phyloP scores from a whole-genome alignment of 2,888 invertebrate genomes.

The Caenorhabditis sp. region DNA sequence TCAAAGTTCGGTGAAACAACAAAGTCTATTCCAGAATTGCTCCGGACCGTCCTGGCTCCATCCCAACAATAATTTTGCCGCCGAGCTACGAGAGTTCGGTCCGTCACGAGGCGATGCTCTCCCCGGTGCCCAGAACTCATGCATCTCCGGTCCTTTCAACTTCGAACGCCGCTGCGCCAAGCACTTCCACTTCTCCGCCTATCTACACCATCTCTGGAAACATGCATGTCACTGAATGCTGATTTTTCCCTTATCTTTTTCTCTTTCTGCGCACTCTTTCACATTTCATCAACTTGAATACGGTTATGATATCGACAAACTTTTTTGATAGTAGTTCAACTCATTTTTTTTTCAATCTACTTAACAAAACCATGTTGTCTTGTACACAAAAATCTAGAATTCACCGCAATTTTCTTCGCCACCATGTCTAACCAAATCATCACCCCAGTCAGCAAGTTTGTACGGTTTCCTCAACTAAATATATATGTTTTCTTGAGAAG shows the following conservation, averaged over 20 bases:
- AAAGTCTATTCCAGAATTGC: slow-evolving; percentile 60
- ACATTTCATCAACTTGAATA: slow-evolving; percentile 35
- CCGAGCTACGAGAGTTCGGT: slow-evolving; percentile 65
- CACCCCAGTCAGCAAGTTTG: slow-evolving; percentile 36
- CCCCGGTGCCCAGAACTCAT: slow-evolving; percentile 20
- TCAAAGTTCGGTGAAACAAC: too few species aligned
- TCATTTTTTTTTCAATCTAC: not conserved
- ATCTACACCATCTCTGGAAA: slow-evolving; percentile 54
- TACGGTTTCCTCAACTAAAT: slow-evolving; percentile 35
- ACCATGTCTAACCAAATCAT: slow-evolving; percentile 19
- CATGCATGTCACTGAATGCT: slow-evolving; percentile 50
- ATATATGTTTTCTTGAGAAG: not conserved
- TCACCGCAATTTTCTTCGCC: slow-evolving; percentile 5
- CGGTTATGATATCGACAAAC: slow-evolving; percentile 15
- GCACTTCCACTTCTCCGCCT: slow-evolving; percentile 54
- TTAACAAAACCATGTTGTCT: not conserved
- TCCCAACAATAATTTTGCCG: slow-evolving; percentile 59
- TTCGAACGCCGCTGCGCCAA: slow-evolving; percentile 39
- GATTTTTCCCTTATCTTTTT: not conserved
- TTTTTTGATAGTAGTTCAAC: not conserved
- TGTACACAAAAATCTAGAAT: slow-evolving; percentile 6
- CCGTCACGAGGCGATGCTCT: slow-evolving; percentile 47
- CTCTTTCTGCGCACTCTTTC: not conserved
- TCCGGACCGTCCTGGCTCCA: slow-evolving; percentile 61
- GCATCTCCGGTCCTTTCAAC: slow-evolving; percentile 35